These are phyloP conservation scores for Netelia virgata DNA, from an alignment of 2,888 invertebrate species.

Conservation along the genomic window DNA sequence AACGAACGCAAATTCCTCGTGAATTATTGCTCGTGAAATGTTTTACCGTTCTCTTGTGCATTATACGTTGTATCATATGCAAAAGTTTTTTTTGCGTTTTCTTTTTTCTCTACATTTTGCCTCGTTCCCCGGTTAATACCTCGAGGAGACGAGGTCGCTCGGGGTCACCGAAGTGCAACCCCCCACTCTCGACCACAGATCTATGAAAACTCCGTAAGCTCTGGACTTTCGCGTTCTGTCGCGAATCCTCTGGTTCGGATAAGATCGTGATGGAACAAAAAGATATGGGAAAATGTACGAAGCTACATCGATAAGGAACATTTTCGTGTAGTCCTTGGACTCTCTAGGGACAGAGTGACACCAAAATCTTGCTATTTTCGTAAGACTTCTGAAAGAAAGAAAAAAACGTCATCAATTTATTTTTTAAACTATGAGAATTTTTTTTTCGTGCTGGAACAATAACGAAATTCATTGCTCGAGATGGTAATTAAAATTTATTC, in stretches of 20 bases:
- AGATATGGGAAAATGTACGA: conserved; percentile 5
- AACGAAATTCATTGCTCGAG: neutral
- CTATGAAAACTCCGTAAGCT: conserved; percentile 31
- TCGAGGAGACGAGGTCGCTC: conserved; percentile 21
- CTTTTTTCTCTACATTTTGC: conserved; percentile 7
- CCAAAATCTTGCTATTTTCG: neutral
- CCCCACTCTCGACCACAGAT: neutral
- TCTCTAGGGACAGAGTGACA: neutral
- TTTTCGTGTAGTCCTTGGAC: neutral
- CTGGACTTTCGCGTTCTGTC: conserved; percentile 19
- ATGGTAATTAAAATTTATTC: neutral
- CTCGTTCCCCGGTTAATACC: conserved; percentile 9
- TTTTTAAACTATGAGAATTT: neutral
- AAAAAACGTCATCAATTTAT: neutral
- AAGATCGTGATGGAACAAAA: neutral
- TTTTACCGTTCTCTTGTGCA: conserved; percentile 4
- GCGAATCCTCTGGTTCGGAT: conserved; percentile 8
- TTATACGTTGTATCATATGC: conserved; percentile 7
- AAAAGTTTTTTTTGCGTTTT: conserved; percentile 10
- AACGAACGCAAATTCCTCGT: neutral
- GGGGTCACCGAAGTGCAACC: conserved; percentile 18
- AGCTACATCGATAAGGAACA: neutral
- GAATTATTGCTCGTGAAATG: conserved; percentile 37
- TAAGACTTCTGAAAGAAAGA: too few species aligned
- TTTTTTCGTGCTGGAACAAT: neutral